Base-by-base conservation (phyloP, 2,113 vertebrate species). In the Siniperca chuatsi region DNA sequence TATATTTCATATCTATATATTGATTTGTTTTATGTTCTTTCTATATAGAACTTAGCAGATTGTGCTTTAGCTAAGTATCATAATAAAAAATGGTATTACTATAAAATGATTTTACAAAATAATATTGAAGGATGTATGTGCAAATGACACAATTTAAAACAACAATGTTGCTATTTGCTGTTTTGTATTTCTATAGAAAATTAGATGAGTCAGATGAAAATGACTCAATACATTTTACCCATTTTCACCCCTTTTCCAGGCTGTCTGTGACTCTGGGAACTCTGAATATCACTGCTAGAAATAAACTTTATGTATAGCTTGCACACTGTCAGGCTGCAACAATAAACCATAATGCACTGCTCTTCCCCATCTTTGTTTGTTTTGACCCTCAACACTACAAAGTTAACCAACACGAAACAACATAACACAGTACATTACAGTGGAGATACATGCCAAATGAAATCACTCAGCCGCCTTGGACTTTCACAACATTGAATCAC, bases 331-430 rank as follows among this genome's bases (percentile, higher is more conserved):
- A 44, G 33, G 37, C 25, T 75, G 40, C 44, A 83, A 70, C 72
- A 35, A 48, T 74, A 61, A 80, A 77, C 74, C 78, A 72, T 35
- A 64, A 84, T 71, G 29, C 52, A 80, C 5, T 44, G 20, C 71
- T 81, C 71, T 79, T 75, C 42, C 29, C 42, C 15, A 52, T 69
- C 18, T 79, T 40, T 70, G 54, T 76, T 75, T 66, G 46, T 18
- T 79, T 75, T 48, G 37, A 66, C 66, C 60, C 15, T 0, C 8
- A 66, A 79, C 16, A 42, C 35, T n/a, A 48, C 40, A 67, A 64
- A 54, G 15, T 29, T 5, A 75, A 33, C 6, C 10, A 37, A 73
- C 37, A 72, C 13, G 7, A 79, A 79, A 11, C 8, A 67, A 40
- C 21, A 62, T 15, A 37, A 35, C 18, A 52, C 42, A 7, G 4